phyloP scores from a whole-genome alignment of 2,797 vertebrate genomes.

The Hydrolagus colliei region DNA sequence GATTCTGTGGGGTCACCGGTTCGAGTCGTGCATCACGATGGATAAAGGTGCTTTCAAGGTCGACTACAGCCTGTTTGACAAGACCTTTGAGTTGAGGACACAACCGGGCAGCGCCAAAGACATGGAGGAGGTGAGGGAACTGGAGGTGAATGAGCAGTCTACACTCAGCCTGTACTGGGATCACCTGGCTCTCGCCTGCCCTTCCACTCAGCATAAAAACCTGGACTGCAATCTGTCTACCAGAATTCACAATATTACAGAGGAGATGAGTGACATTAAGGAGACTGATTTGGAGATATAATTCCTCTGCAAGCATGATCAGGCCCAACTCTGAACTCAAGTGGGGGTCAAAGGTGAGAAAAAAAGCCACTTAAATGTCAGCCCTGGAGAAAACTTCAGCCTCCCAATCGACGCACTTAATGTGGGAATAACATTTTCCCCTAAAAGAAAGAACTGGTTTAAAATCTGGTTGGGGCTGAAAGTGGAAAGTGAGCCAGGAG shows the following conservation, averaged over 20 bases:
- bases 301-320: not conserved
- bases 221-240: slow-evolving; percentile 22
- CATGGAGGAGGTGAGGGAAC: slow-evolving; percentile 43
- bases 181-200: slow-evolving; percentile 40
- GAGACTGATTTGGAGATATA: not conserved
- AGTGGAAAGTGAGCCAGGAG: no score
- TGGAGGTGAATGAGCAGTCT: slow-evolving; percentile 43
- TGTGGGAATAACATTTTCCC: no score
- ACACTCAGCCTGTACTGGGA: slow-evolving; percentile 44
- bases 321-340: slow-evolving; percentile 12
- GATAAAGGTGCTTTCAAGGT: slow-evolving; percentile 70
- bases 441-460: no score
- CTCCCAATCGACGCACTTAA: not conserved
- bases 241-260: slow-evolving; percentile 35
- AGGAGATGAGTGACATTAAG: slow-evolving; percentile 34
- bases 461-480: no score
- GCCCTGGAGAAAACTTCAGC: not conserved
- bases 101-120: slow-evolving; percentile 56
- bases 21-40: slow-evolving; percentile 70
- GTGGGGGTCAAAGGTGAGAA: not conserved
- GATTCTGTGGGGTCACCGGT: slow-evolving; percentile 71
- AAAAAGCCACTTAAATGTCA: not conserved
- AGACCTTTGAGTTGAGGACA: slow-evolving; percentile 69
- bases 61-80: slow-evolving; percentile 66
- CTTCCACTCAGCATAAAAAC: slow-evolving; percentile 26